Conservation (phyloP, 2,888 invertebrate species). For the Cotesia congregata region DNA sequence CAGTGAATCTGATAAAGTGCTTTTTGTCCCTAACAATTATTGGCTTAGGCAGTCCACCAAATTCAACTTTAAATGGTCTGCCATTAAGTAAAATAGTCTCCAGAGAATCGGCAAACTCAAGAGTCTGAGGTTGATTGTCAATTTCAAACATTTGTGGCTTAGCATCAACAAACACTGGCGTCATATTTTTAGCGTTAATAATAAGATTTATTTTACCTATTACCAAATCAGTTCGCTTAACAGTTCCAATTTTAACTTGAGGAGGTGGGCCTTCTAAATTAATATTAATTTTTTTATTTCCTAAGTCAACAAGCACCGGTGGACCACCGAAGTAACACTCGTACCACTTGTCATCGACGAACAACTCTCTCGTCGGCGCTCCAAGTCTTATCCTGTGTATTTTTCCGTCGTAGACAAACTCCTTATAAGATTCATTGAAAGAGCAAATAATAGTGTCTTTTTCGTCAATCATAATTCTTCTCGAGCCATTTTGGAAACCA, state of each 20-base stretch:
- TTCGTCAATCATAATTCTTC: conserved; percentile 83
- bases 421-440: conserved; percentile 80
- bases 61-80: conserved; percentile 83
- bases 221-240: conserved; percentile 84
- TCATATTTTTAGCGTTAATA: conserved; percentile 83
- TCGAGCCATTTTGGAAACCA: conserved; percentile 84
- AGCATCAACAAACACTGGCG: conserved; percentile 86
- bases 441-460: conserved; percentile 77
- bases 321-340: conserved; percentile 95
- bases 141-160: conserved; percentile 85
- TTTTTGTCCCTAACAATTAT: conserved; percentile 81
- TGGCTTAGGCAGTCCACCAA: conserved; percentile 87
- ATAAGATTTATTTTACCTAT: conserved; percentile 88
- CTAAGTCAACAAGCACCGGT: conserved; percentile 84
- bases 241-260: conserved; percentile 90
- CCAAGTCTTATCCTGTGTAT: conserved; percentile 88
- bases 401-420: conserved; percentile 81
- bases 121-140: conserved; percentile 79
- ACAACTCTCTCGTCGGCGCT: conserved; percentile 91
- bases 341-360: conserved; percentile 89
- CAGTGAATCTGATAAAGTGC: conserved; percentile 86
- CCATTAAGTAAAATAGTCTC: conserved; percentile 85
- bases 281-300: conserved; percentile 82
- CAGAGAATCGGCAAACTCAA: conserved; percentile 86
- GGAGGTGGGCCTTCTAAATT: conserved; percentile 93